Percentiles rank a stretch among this genome's conserved stretches.
phyloP scores from a whole-genome alignment of 1,140 invertebrate genomes.

The Cydia splendana region DNA sequence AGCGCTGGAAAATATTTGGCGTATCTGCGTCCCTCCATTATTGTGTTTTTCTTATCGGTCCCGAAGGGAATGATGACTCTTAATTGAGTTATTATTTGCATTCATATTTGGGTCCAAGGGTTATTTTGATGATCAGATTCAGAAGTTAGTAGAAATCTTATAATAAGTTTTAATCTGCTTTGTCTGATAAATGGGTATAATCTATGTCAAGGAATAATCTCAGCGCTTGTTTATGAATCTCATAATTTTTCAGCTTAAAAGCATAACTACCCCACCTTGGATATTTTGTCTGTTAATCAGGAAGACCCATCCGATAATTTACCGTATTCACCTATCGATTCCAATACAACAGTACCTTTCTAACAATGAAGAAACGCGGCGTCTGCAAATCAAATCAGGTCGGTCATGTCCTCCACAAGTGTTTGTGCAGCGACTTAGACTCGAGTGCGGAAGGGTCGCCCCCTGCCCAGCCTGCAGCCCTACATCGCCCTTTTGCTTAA shows the following conservation, averaged over 20 bases:
- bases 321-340: slow-evolving; percentile 16
- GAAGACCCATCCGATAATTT: not conserved
- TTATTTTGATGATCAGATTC: not conserved
- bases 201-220: not conserved
- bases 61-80: slow-evolving; percentile 57
- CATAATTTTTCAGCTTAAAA: not conserved
- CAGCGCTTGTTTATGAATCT: not conserved
- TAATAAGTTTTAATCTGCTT: not conserved
- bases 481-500: slow-evolving; percentile 39
- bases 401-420: slow-evolving; percentile 41
- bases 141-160: not conserved
- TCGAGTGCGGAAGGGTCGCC: slow-evolving; percentile 50
- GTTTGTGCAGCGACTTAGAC: slow-evolving; percentile 52
- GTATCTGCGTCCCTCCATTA: slow-evolving; percentile 48
- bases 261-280: not conserved
- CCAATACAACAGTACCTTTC: not conserved
- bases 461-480: slow-evolving; percentile 38
- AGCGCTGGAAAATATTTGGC: slow-evolving; percentile 53
- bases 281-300: not conserved
- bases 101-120: slow-evolving; percentile 52
- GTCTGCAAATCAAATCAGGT: slow-evolving; percentile 39
- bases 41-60: slow-evolving; percentile 57
- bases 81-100: slow-evolving; percentile 74
- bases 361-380: slow-evolving; percentile 34
- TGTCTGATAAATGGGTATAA: not conserved